phyloP scores from a whole-genome alignment of 2,888 invertebrate genomes.

The Neuroscelio doddi region DNA sequence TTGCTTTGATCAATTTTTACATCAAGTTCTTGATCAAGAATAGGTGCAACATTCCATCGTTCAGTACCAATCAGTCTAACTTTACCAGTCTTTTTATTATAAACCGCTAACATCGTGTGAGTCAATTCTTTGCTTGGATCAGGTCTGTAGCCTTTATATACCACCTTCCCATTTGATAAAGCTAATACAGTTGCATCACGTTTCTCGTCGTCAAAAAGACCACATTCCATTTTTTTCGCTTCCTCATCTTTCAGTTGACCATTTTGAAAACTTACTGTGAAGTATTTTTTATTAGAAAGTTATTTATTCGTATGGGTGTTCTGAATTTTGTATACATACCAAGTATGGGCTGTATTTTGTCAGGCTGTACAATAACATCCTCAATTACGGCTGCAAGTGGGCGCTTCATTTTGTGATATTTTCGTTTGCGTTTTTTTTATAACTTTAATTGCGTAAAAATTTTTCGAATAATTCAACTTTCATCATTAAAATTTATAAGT shows the following conservation, averaged over 20 bases:
- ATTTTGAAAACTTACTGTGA: slow-evolving; percentile 65
- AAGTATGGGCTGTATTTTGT: slow-evolving; percentile 64
- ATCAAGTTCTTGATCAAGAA: slow-evolving; percentile 51
- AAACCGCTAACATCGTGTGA: slow-evolving; percentile 64
- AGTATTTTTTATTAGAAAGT: not conserved
- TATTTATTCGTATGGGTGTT: not conserved
- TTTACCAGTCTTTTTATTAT: slow-evolving; percentile 65
- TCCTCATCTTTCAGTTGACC: slow-evolving; percentile 64
- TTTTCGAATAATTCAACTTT: too few relatives aligned
- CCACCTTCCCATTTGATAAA: slow-evolving; percentile 62
- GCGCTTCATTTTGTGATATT: slow-evolving; percentile 49
- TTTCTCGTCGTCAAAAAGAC: slow-evolving; percentile 58
- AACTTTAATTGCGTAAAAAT: too few relatives aligned
- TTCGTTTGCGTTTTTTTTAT: too few relatives aligned
- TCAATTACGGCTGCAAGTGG: slow-evolving; percentile 58
- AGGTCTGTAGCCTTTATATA: slow-evolving; percentile 65
- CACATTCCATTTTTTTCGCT: slow-evolving; percentile 59
- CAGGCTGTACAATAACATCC: slow-evolving; percentile 58
- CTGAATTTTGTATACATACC: slow-evolving; percentile 48
- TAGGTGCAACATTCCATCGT: slow-evolving; percentile 63
- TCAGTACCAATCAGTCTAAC: slow-evolving; percentile 65
- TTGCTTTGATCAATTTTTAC: slow-evolving; percentile 34
- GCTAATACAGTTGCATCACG: slow-evolving; percentile 57
- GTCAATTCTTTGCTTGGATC: slow-evolving; percentile 55
- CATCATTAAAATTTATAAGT: too few relatives aligned